phyloP scores from a whole-genome alignment of 2,113 vertebrate genomes.

The Vimba vimba region DNA sequence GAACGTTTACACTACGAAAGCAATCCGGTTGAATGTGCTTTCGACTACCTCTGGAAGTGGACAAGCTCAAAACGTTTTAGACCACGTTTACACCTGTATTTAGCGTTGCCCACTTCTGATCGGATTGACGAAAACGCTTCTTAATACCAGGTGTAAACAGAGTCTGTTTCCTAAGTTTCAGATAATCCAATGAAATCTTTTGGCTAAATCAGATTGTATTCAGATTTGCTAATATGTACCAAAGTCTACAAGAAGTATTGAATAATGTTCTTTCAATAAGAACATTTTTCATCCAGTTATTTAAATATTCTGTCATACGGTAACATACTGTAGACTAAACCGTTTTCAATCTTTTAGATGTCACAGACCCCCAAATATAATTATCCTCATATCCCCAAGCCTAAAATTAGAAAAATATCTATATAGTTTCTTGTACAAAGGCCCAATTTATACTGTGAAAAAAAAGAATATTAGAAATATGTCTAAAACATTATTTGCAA shows the following conservation, averaged over 20 bases:
- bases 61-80: no score
- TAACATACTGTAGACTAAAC: not conserved
- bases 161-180: no score
- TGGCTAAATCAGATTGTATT: not conserved
- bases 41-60: no score
- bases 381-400: not conserved
- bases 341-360: not conserved
- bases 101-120: no score
- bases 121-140: no score
- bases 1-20: no score
- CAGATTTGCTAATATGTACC: not conserved
- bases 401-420: not conserved
- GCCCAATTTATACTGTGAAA: not conserved
- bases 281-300: not conserved
- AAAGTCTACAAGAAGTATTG: not conserved
- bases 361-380: not conserved
- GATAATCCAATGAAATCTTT: not conserved
- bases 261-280: not conserved
- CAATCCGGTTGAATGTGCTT: no score
- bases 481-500: not conserved
- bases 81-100: no score
- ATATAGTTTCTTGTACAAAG: not conserved
- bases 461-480: not conserved
- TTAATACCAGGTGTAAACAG: no score
- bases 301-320: not conserved